Percentiles rank a stretch among this genome's conserved stretches.
phyloP scores from a whole-genome alignment of 2,797 vertebrate genomes.

The Ataeniobius toweri region DNA sequence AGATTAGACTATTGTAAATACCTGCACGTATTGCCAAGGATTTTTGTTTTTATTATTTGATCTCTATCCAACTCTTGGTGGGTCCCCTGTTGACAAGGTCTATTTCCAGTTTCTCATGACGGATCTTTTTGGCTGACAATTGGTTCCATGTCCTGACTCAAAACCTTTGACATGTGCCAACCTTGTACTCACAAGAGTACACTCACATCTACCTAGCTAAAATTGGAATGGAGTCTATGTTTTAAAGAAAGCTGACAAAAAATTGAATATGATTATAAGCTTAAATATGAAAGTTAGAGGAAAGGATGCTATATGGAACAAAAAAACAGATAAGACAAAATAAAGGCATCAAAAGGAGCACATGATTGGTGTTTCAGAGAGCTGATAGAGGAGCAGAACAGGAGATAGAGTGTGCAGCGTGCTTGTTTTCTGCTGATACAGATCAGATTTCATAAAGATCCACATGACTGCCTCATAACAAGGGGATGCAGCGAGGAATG shows the following conservation, averaged over 20 bases:
- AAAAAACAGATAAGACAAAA: constrained; percentile 46
- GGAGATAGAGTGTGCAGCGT: constrained; percentile 44
- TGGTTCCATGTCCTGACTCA: constrained; percentile 31
- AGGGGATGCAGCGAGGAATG: constrained; percentile 60
- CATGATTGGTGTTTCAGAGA: constrained; percentile 63
- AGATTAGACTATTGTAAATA: constrained; percentile 21
- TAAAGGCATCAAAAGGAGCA: constrained; percentile 49
- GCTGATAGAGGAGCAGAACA: constrained; percentile 36
- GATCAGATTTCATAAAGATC: constrained; percentile 80
- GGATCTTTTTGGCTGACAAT: constrained; percentile 50
- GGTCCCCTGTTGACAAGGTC: constrained; percentile 51
- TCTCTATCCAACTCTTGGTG: constrained; percentile 54
- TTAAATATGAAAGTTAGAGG: constrained; percentile 26
- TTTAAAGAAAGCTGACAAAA: constrained; percentile 26
- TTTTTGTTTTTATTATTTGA: constrained; percentile 53
- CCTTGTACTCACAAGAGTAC: constrained; percentile 7
- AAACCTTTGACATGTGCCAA: constrained; percentile 57
- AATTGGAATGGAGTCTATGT: constrained; percentile 16
- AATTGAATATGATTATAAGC: constrained; percentile 27
- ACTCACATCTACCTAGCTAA: constrained; percentile 6
- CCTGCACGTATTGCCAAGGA: constrained; percentile 21
- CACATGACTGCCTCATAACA: constrained; percentile 79
- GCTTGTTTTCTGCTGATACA: constrained; percentile 63
- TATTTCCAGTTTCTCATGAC: constrained; percentile 60
- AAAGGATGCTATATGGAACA: constrained; percentile 27